Evolutionary conservation across 2,113 vertebrate species (phyloP).

Genomic region (Noctilio leporinus): DNA sequence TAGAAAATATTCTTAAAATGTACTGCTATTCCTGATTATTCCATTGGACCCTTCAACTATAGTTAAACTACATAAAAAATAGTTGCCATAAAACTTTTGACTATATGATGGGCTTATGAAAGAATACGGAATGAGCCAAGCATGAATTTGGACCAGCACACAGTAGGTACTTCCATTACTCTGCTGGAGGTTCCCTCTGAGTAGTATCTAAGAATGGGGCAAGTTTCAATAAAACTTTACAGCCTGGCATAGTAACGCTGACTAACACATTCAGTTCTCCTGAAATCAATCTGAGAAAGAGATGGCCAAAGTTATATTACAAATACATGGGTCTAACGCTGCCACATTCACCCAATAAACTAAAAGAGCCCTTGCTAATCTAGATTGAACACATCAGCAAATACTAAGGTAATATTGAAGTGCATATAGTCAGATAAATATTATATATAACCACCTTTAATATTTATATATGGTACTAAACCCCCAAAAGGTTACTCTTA

Average conservation of each 20-base stretch:
- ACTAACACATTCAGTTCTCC: conserved; percentile 34
- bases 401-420: not conserved
- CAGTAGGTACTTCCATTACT: not conserved
- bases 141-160: not conserved
- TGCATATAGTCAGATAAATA: not conserved
- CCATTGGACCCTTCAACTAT: conserved; percentile 16
- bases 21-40: conserved; percentile 19
- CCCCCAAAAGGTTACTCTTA: conserved; percentile 1
- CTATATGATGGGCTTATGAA: not conserved
- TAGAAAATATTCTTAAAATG: conserved; percentile 8
- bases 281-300: conserved; percentile 4
- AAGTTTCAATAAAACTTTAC: not conserved
- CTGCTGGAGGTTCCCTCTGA: not conserved
- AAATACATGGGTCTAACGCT: not conserved
- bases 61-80: conserved; percentile 18
- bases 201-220: not conserved
- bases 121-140: not conserved
- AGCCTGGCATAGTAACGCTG: not conserved
- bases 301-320: not conserved
- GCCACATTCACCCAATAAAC: not conserved
- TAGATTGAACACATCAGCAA: not conserved
- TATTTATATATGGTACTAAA: not conserved
- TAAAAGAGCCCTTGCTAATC: not conserved
- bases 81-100: conserved; percentile 37
- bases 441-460: not conserved